A percentile compares a stretch with the other conserved stretches of the same genome.
Conservation (phyloP, 2,888 invertebrate species). For the Apotomis betuletana region DNA sequence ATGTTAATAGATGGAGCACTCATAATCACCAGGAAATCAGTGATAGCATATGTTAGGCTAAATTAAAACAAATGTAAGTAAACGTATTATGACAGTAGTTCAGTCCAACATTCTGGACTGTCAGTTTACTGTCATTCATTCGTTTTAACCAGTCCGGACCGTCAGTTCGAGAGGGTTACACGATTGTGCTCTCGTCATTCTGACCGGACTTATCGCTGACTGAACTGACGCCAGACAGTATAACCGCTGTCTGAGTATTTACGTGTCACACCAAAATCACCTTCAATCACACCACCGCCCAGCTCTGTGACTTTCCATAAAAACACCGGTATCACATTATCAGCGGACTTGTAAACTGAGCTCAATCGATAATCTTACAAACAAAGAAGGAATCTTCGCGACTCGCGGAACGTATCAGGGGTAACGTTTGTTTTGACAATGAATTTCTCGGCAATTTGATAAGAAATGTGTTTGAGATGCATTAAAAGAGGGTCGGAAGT, state of each 20-base stretch:
- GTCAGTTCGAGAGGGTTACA: no score
- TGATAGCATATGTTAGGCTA: no score
- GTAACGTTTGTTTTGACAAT: conserved; percentile 37
- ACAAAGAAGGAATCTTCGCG: conserved; percentile 52
- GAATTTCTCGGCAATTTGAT: conserved; percentile 36
- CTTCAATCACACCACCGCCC: conserved; percentile 41
- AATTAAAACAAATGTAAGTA: no score
- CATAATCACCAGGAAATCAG: no score
- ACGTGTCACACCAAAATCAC: conserved; percentile 48
- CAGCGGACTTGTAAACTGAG: conserved; percentile 80
- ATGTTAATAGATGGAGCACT: no score
- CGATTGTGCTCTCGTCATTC: no score
- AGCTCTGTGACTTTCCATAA: conserved; percentile 58
- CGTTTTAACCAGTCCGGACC: no score
- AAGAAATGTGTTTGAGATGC: conserved; percentile 17
- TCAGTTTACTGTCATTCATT: no score
- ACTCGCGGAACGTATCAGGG: conserved; percentile 23
- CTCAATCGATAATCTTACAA: conserved; percentile 77
- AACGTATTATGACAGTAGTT: no score
- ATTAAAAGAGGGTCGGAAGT: background rate
- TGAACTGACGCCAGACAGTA: no score
- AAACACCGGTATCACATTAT: conserved; percentile 72
- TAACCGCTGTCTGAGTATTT: background rate
- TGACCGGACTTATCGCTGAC: no score
- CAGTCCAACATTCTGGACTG: no score